These are phyloP conservation scores for Lycia hirtaria DNA, from an alignment of 2,888 invertebrate species.

Conservation along the genomic window DNA sequence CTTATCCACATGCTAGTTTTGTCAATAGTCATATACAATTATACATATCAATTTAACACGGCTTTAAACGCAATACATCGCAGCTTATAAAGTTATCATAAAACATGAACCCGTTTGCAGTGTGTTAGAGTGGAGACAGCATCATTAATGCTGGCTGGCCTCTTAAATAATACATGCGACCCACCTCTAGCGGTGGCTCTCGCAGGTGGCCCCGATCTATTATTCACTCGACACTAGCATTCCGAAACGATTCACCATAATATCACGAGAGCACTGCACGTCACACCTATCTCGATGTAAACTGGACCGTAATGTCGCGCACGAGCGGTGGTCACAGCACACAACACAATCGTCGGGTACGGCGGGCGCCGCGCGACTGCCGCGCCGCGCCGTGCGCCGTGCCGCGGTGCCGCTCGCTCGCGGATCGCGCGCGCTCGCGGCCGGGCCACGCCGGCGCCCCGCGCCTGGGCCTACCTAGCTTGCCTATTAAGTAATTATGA, in stretches of 20 bases:
- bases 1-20: too few species aligned
- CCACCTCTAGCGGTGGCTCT: slow-evolving; percentile 71
- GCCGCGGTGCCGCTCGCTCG: too few species aligned
- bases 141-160: slow-evolving; percentile 30
- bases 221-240: slow-evolving; percentile 63
- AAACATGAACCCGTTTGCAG: slow-evolving; percentile 45
- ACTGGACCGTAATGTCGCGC: slow-evolving; percentile 1
- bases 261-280: slow-evolving; percentile 55
- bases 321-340: slow-evolving; percentile 16
- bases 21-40: too few species aligned
- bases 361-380: slow-evolving; percentile 70
- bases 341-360: slow-evolving; percentile 44
- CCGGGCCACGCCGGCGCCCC: too few species aligned
- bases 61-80: slow-evolving; percentile 18
- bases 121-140: slow-evolving; percentile 38
- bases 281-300: slow-evolving; percentile 41
- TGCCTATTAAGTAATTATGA: too few species aligned
- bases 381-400: too few species aligned
- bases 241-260: slow-evolving; percentile 47
- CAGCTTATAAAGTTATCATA: slow-evolving; percentile 47
- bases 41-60: too few species aligned
- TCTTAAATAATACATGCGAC: slow-evolving; percentile 53
- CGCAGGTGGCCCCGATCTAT: slow-evolving; percentile 59
- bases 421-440: too few species aligned
- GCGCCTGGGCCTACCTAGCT: too few species aligned